Evolutionary conservation across 2,113 vertebrate species (phyloP).

Genomic region (Chiloscyllium plagiosum): DNA sequence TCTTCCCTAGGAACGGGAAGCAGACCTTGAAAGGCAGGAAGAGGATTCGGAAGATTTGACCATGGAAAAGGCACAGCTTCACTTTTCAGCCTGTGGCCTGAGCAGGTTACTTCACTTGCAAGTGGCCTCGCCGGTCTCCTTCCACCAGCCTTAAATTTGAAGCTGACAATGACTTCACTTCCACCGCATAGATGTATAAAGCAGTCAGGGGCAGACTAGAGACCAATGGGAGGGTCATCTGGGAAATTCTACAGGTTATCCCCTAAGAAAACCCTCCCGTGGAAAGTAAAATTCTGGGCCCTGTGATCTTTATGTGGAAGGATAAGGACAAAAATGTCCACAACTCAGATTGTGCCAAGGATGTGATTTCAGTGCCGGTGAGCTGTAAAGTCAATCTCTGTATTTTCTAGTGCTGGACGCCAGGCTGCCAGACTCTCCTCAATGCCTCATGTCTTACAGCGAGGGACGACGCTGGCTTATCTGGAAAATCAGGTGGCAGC

Average conservation of each 20-base stretch:
- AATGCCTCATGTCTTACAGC: conserved; percentile 85
- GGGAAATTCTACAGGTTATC: too few relatives aligned
- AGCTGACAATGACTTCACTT: too few relatives aligned
- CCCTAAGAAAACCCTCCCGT: too few relatives aligned
- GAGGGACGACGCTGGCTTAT: conserved; percentile 85
- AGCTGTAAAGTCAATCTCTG: conserved; percentile 30
- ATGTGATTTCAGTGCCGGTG: not conserved
- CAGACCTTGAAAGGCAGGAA: too few relatives aligned
- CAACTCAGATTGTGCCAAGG: not conserved
- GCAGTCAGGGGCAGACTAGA: too few relatives aligned
- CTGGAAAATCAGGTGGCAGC: conserved; percentile 91
- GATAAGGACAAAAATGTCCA: too few relatives aligned
- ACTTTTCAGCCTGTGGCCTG: not conserved
- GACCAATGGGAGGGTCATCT: too few relatives aligned
- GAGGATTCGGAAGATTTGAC: too few relatives aligned
- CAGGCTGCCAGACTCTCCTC: conserved; percentile 86
- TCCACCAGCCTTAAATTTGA: too few relatives aligned
- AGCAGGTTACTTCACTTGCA: not conserved
- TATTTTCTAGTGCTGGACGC: conserved; percentile 68
- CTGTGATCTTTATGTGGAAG: not conserved
- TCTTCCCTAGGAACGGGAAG: not conserved
- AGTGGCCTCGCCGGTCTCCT: too few relatives aligned
- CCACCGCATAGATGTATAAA: too few relatives aligned
- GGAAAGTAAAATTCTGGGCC: not conserved
- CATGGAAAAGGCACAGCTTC: too few relatives aligned